Percentiles rank a stretch among this genome's conserved stretches.
Conservation (phyloP, 2,888 invertebrate genomes). For the Epicampocera succincta region DNA sequence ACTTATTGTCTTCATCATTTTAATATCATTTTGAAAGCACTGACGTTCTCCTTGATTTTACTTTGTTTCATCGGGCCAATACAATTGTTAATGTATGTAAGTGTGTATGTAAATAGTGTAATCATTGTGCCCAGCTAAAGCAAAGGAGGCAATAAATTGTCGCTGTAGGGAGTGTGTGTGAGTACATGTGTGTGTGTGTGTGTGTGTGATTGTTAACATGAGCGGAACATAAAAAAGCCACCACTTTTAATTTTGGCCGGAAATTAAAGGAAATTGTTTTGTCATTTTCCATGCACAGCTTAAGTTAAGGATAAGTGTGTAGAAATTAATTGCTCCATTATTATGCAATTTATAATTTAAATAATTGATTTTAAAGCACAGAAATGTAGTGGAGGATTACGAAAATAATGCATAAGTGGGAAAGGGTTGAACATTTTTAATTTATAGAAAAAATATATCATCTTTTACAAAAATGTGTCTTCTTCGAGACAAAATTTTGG, state of each 20-base stretch:
- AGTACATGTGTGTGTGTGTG: not conserved
- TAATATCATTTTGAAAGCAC: slow-evolving; percentile 60
- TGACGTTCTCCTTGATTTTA: slow-evolving; percentile 32
- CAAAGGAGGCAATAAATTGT: slow-evolving; percentile 20
- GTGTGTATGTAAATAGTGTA: too few species aligned
- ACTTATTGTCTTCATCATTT: slow-evolving; percentile 43
- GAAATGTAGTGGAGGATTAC: too few species aligned
- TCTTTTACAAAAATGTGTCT: too few species aligned
- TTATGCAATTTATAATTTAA: slow-evolving; percentile 34
- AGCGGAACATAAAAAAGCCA: slow-evolving; percentile 28
- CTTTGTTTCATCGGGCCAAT: not conserved
- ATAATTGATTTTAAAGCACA: slow-evolving; percentile 26
- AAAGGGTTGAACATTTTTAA: too few species aligned
- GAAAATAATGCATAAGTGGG: too few species aligned
- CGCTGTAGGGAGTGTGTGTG: not conserved
- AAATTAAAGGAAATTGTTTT: slow-evolving; percentile 69
- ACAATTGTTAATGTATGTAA: too few species aligned
- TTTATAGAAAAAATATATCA: too few species aligned
- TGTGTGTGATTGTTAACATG: slow-evolving; percentile 1
- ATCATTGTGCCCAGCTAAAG: slow-evolving; percentile 24
- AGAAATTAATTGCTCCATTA: not conserved
- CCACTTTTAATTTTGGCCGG: slow-evolving; percentile 63
- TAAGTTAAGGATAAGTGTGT: slow-evolving; percentile 31
- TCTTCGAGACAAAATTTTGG: too few species aligned
- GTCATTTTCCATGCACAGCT: slow-evolving; percentile 54